phyloP scores from a whole-genome alignment of 2,797 vertebrate species.

The Chaetodon trifasciatus region DNA sequence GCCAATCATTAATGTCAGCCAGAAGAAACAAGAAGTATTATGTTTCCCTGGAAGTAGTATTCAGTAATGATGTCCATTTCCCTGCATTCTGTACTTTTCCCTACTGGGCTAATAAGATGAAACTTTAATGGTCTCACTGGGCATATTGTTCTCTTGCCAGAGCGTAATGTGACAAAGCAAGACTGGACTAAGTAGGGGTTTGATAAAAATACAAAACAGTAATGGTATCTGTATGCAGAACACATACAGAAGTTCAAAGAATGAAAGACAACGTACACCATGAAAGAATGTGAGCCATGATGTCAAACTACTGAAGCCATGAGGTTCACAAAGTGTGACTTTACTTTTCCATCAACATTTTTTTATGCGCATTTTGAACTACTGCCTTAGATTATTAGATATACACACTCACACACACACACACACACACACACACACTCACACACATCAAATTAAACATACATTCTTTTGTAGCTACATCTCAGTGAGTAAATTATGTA shows the following conservation, averaged over 20 bases:
- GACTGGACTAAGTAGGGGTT: conserved; percentile 10
- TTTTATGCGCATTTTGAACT: too few relatives aligned
- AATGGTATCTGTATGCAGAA: background rate
- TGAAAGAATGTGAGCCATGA: background rate
- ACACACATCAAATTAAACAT: background rate
- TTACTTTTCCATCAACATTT: background rate
- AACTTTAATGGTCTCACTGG: conserved; percentile 64
- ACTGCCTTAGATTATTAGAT: too few relatives aligned
- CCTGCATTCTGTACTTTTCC: conserved; percentile 47
- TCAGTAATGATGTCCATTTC: conserved; percentile 72
- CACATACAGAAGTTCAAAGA: conserved; percentile 4
- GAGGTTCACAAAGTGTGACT: background rate
- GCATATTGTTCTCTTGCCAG: conserved; percentile 40
- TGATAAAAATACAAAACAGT: conserved; percentile 15
- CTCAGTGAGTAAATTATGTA: background rate
- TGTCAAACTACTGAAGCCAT: background rate
- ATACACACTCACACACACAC: too few relatives aligned
- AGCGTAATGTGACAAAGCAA: conserved; percentile 24
- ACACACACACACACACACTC: too few relatives aligned
- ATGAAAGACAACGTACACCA: background rate
- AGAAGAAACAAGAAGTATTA: conserved; percentile 53
- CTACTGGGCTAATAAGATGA: conserved; percentile 65
- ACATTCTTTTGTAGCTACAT: background rate
- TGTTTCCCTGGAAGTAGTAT: conserved; percentile 65
- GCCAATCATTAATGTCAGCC: conserved; percentile 75